Percentiles rank a stretch among this genome's conserved stretches.
phyloP scores from a whole-genome alignment of 2,888 invertebrate species.

The Macaria notata region DNA sequence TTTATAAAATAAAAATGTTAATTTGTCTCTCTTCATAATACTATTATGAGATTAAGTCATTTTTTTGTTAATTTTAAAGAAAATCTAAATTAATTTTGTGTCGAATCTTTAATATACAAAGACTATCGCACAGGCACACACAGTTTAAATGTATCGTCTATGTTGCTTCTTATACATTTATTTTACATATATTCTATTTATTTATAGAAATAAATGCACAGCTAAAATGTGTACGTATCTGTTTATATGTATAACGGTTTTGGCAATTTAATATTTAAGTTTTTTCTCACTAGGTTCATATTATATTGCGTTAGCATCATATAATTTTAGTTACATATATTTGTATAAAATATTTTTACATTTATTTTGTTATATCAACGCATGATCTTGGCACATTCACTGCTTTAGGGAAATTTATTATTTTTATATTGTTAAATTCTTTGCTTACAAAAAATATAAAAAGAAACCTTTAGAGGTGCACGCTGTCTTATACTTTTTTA shows the following conservation, averaged over 20 bases:
- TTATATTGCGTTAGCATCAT: slow-evolving; percentile 19
- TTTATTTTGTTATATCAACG: slow-evolving; percentile 24
- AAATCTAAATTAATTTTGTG: slow-evolving; percentile 5
- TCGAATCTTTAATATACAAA: slow-evolving; percentile 35
- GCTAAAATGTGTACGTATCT: slow-evolving; percentile 44
- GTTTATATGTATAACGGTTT: slow-evolving; percentile 11
- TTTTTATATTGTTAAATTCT: not conserved
- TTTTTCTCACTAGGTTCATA: slow-evolving; percentile 12
- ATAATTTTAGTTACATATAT: slow-evolving; percentile 24
- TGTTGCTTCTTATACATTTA: slow-evolving; percentile 16
- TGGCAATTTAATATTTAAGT: not conserved
- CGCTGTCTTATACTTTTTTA: too few relatives aligned
- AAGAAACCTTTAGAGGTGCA: not conserved
- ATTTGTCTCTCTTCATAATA: too few relatives aligned
- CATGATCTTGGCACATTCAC: slow-evolving; percentile 62
- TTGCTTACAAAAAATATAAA: not conserved
- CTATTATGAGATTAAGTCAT: too few relatives aligned
- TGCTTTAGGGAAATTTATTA: slow-evolving; percentile 32
- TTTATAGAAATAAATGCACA: slow-evolving; percentile 50
- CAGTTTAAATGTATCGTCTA: slow-evolving; percentile 22
- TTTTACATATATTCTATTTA: slow-evolving; percentile 37
- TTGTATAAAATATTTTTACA: slow-evolving; percentile 8
- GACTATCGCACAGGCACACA: slow-evolving; percentile 52
- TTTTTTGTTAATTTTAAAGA: too few relatives aligned
- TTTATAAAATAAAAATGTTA: too few relatives aligned